Evolutionary conservation across 2,888 invertebrate species (phyloP), one percentile per base, ranked within the genome.

Genomic region (Napeogenes inachia): DNA sequence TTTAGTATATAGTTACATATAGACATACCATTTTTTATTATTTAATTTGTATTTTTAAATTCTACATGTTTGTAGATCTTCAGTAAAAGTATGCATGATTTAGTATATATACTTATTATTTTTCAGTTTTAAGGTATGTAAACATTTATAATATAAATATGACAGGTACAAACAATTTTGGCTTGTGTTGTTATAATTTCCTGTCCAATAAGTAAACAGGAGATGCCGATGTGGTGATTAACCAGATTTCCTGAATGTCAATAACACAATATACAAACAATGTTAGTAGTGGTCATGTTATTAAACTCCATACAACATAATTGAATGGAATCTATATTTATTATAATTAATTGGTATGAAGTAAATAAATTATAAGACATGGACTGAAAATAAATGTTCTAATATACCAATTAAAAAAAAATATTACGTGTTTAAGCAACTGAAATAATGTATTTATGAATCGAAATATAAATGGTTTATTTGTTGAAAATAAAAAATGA

Each of bases 101-200:
- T n/a, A 13, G 32, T 35, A 56, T 32, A n/a, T n/a, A 33, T 13
- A n/a, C 3, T 13, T 8, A n/a, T 38, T 47, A 35, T 35, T 58
- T 57, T 57, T 30, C 50, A 58, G 38, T 38, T 2, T 12, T 38
- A 13, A 58, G 58, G 50, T 58, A 58, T 61, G 54, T 57, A 54
- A 57, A 57, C 33, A 47, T 5, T 50, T 50, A 50, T 12, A 47
- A 47, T 47, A 47, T 47, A 21, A 13, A 13, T 47, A 2, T 10
- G 30, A 12, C 50, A 50, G 30, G 21, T 8, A 12, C 30, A 10
- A 50, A 12, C 6, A 8, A 21, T 21, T 30, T 10, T 50, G 21
- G 47, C 21, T n/a, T 47, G 35, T 35, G 8, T 10, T 42, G 10
- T 38, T 4, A 38, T 38, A 6, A 38, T 38, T 0, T 35, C 35